Evolutionary conservation across 2,888 invertebrate genomes (phyloP).

Genomic region (Rhingia campestris): DNA sequence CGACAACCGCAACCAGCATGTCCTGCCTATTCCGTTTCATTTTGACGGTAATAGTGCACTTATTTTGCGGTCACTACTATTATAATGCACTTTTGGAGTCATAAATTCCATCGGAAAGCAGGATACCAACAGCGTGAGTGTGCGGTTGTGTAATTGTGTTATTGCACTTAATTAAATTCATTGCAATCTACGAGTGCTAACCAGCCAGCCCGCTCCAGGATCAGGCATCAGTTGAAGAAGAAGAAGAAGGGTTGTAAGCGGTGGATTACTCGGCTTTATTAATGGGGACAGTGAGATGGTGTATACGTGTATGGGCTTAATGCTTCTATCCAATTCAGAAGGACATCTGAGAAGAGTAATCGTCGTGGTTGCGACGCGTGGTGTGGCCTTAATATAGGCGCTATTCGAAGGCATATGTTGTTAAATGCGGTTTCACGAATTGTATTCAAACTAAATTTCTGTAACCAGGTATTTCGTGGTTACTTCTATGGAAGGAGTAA

Average conservation of each 20-base stretch:
- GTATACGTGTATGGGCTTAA: neutral
- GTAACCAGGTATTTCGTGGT: neutral
- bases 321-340: neutral
- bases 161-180: constrained; percentile 74
- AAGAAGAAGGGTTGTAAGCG: neutral
- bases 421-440: constrained; percentile 58
- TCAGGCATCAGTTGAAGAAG: neutral
- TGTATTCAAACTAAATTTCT: constrained; percentile 36
- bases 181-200: constrained; percentile 39
- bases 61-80: constrained; percentile 70
- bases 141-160: constrained; percentile 68
- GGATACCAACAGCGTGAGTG: constrained; percentile 52
- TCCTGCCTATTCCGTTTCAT: constrained; percentile 63
- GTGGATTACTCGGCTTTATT: neutral
- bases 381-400: constrained; percentile 14
- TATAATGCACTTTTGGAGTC: constrained; percentile 71
- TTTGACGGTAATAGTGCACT: constrained; percentile 74
- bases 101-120: constrained; percentile 63
- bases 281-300: constrained; percentile 10
- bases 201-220: too few relatives aligned
- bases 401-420: constrained; percentile 27
- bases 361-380: constrained; percentile 17
- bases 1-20: constrained; percentile 64
- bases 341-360: constrained; percentile 29
- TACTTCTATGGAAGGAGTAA: too few relatives aligned